Percentiles rank a stretch among this genome's conserved stretches.
phyloP scores from a whole-genome alignment of 2,888 invertebrate species.

The Macrosiphum euphorbiae region DNA sequence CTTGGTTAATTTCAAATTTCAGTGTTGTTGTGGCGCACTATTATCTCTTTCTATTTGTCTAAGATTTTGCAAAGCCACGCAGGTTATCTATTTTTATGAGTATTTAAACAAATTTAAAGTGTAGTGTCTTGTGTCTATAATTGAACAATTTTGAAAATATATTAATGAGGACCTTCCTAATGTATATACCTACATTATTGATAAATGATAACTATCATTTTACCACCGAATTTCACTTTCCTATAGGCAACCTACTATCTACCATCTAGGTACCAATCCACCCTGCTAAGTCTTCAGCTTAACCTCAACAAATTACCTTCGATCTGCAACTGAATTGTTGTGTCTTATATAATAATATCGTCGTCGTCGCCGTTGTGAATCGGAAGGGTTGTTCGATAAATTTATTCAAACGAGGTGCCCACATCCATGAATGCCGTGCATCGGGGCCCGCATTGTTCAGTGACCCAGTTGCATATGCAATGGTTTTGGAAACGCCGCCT shows the following conservation, averaged over 20 bases:
- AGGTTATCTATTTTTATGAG: background rate
- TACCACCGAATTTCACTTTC: background rate
- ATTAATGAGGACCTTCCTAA: background rate
- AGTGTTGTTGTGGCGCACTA: background rate
- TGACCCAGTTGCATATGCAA: slow-evolving; percentile 59
- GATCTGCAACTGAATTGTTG: background rate
- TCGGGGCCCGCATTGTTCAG: slow-evolving; percentile 52
- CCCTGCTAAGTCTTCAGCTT: background rate
- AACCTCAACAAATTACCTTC: background rate
- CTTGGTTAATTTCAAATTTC: background rate
- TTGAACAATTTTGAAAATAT: background rate
- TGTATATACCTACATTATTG: background rate
- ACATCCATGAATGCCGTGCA: slow-evolving; percentile 42
- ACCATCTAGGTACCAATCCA: background rate
- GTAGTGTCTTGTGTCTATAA: background rate
- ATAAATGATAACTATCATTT: background rate
- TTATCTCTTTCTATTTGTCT: background rate
- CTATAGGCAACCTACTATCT: background rate
- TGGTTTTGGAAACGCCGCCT: slow-evolving; percentile 24
- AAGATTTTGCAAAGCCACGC: background rate
- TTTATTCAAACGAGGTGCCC: slow-evolving; percentile 43
- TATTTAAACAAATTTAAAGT: background rate
- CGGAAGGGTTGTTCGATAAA: slow-evolving; percentile 42
- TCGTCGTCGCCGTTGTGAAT: background rate
- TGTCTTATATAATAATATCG: background rate